These are phyloP conservation scores for Pseudopodoces humilis DNA, from an alignment of 2,113 vertebrate species.

Conservation along the genomic window DNA sequence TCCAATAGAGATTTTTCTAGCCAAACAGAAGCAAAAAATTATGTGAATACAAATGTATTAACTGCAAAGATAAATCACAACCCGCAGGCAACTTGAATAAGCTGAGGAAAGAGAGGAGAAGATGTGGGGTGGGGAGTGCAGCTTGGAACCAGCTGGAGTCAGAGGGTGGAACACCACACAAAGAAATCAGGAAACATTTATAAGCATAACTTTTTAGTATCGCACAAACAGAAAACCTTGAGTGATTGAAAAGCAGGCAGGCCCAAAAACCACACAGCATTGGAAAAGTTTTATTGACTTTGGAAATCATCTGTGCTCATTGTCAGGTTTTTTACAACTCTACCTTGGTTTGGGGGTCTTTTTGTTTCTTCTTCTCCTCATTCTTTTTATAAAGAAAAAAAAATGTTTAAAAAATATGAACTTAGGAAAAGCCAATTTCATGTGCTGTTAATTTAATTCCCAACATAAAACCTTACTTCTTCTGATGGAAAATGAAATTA, in stretches of 20 bases:
- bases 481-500: constrained; percentile 80
- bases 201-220: constrained; percentile 13
- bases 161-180: background rate
- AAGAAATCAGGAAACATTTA: constrained; percentile 14
- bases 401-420: constrained; percentile 72
- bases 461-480: constrained; percentile 77
- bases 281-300: constrained; percentile 34
- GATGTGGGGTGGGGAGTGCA: background rate
- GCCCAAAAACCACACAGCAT: background rate
- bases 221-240: background rate
- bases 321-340: constrained; percentile 54
- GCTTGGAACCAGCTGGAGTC: constrained; percentile 1
- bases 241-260: background rate
- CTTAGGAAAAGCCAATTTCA: constrained; percentile 80
- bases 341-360: constrained; percentile 51
- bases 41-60: constrained; percentile 40
- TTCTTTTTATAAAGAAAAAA: background rate
- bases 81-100: background rate
- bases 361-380: constrained; percentile 4
- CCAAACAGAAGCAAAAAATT: constrained; percentile 29
- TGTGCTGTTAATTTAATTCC: constrained; percentile 82
- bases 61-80: constrained; percentile 31
- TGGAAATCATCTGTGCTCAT: constrained; percentile 36
- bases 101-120: background rate
- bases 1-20: constrained; percentile 9